Percentiles rank a stretch among this genome's conserved stretches.
These are phyloP conservation scores for Caenorhabditis elegans DNA, from an alignment of 1,140 invertebrate species.

Conservation along the genomic window WBcel235 BX284605.5:6171001-6171500, in stretches of 20 bases:
- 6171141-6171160: background rate
- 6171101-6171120: background rate
- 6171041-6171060: background rate
- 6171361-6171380: too few relatives aligned
- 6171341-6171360: too few relatives aligned
- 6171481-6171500: too few relatives aligned
- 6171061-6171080: background rate
- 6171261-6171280: too few relatives aligned
- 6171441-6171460: too few relatives aligned
- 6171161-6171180: conserved; percentile 26
- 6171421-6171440: too few relatives aligned
- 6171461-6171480: too few relatives aligned
- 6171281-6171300: too few relatives aligned
- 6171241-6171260: background rate
- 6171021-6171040: background rate
- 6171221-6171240: background rate
- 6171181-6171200: conserved; percentile 39
- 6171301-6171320: too few relatives aligned
- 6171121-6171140: background rate
- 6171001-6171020: conserved; percentile 15
- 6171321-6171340: too few relatives aligned
- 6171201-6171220: conserved; percentile 30
- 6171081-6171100: background rate
- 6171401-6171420: too few relatives aligned
- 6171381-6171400: too few relatives aligned